Evolutionary conservation across 2,888 invertebrate genomes (phyloP), one percentile per base, ranked within the genome.

Genomic region (Acrocera orbiculus): DNA sequence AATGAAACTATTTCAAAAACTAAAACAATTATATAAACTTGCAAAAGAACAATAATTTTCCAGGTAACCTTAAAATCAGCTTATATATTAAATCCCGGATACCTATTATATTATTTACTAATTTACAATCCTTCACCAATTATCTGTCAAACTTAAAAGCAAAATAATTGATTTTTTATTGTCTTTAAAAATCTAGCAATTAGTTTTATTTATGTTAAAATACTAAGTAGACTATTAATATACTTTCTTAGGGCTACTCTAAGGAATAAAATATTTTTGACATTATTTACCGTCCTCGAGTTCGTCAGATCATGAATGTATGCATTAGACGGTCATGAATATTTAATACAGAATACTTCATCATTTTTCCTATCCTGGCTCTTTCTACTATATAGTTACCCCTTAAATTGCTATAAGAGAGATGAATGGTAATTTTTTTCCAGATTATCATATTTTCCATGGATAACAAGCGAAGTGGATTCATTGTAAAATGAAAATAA

Each of bases 291-390:
- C 14, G 15, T 27, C 15, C 27, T 14, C 15, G 16, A 27, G 27
- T 15, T 16, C 16, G 6, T 4, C 16, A 27, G 13, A 15, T 16
- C 29, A 29, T 29, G 29, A 35, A 11, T 8, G 26, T 19, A 34
- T 34, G 34, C 39, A 41, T 41, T 41, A 39, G 35, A 32, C 38
- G 34, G 28, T 41, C 38, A 39, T 41, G 39, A 39, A 41, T 41
- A 41, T 38, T 41, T 41, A 30, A 41, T 16, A 28, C 11, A 14
- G 19, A 23, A 30, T 30, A 16, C 34, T 33, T 34, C 28, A 30
- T 33, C 30, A 33, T 35, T 35, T 38, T 27, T 34, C 24, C 29
- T 14, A 10, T 27, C 16, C 16, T 27, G 5, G n/a, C 26, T 8
- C 15, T 14, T 14, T 14, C 5, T 4, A 14, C 16, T 14, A 14